phyloP scores from a whole-genome alignment of 2,113 vertebrate genomes.

The Silurus glanis region DNA sequence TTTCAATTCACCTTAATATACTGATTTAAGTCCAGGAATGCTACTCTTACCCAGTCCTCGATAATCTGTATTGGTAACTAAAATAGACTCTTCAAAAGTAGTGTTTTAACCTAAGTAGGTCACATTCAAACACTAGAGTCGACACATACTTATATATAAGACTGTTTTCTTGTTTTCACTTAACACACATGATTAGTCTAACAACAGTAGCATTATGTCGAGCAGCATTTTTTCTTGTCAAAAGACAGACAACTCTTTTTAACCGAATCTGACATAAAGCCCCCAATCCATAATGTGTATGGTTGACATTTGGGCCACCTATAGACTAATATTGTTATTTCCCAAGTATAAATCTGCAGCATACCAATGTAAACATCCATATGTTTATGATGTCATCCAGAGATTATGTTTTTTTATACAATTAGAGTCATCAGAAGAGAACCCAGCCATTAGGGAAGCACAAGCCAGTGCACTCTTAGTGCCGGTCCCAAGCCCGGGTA shows the following conservation, averaged over 20 bases:
- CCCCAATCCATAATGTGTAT: neutral
- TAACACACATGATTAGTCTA: neutral
- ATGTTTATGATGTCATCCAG: neutral
- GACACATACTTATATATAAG: neutral
- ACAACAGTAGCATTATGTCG: neutral
- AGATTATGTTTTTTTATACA: too few relatives aligned
- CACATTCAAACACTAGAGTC: neutral
- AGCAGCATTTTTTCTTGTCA: neutral
- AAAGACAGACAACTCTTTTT: neutral
- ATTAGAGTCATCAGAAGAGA: neutral
- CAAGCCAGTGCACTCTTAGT: too few relatives aligned
- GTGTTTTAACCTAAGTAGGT: neutral
- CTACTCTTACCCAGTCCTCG: neutral
- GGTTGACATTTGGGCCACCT: neutral
- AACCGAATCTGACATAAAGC: neutral
- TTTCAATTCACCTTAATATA: too few relatives aligned
- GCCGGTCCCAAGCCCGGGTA: too few relatives aligned
- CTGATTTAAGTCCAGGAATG: neutral
- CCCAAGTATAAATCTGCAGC: neutral
- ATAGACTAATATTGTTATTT: neutral
- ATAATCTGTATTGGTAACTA: neutral
- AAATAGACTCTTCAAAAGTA: neutral
- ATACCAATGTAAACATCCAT: neutral
- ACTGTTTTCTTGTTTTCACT: neutral
- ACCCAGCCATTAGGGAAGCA: too few relatives aligned